Conservation (phyloP, 2,888 invertebrate species). For the Biston stratarius region DNA sequence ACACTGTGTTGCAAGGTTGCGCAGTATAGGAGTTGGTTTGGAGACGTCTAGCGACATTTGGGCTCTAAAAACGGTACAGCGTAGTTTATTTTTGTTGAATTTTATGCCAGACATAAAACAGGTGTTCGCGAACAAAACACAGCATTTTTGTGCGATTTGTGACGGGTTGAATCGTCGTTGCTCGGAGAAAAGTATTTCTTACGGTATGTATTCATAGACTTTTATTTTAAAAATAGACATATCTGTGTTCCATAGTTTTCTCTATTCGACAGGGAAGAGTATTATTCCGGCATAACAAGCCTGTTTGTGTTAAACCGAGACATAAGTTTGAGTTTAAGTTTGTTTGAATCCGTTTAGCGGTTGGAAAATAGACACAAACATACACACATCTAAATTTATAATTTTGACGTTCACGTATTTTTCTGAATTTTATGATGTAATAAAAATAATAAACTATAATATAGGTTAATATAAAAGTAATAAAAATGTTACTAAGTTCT, state of each 20-base stretch:
- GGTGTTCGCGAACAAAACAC: conserved; percentile 23
- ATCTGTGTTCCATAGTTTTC: too few species aligned
- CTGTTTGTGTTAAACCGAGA: neutral
- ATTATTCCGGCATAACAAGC: too few species aligned
- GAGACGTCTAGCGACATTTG: conserved; percentile 28
- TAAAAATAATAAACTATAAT: too few species aligned
- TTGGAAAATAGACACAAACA: too few species aligned
- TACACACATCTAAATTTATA: too few species aligned
- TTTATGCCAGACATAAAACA: conserved; percentile 13
- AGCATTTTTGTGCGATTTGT: conserved; percentile 19
- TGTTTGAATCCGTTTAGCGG: too few species aligned
- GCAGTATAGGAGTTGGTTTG: conserved; percentile 16
- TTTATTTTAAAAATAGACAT: neutral
- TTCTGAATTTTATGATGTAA: too few species aligned
- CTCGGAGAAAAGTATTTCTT: neutral
- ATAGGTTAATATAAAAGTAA: too few species aligned
- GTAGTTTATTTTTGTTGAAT: conserved; percentile 31
- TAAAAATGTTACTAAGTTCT: too few species aligned
- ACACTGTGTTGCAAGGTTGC: conserved; percentile 31
- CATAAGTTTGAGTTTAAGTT: neutral
- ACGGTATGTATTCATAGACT: conserved; percentile 13
- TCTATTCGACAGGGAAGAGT: too few species aligned
- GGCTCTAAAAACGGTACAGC: conserved; percentile 26
- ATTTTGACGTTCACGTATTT: too few species aligned
- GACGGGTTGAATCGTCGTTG: conserved; percentile 12